Conservation (phyloP, 2,888 invertebrate genomes). For the Lasioglossum leucozonium region DNA sequence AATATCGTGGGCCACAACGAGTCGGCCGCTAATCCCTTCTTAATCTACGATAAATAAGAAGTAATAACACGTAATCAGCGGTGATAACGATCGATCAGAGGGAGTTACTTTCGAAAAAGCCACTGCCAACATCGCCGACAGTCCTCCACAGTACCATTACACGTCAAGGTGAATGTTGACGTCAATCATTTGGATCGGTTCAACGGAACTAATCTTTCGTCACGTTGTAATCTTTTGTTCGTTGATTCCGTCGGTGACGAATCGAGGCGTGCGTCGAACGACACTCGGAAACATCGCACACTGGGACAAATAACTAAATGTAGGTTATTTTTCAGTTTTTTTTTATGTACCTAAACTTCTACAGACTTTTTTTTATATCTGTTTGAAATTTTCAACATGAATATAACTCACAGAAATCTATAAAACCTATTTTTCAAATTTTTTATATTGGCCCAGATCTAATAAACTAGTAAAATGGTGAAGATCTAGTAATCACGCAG, state of each 20-base stretch:
- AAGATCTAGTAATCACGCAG: too few species aligned
- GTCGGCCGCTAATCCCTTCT: neutral
- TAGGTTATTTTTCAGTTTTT: neutral
- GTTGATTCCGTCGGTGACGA: slow-evolving; percentile 21
- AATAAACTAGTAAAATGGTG: too few species aligned
- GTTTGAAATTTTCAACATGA: neutral
- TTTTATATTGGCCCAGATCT: too few species aligned
- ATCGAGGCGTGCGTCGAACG: neutral
- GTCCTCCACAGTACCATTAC: slow-evolving; percentile 31
- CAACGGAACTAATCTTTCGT: slow-evolving; percentile 20
- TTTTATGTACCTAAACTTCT: neutral
- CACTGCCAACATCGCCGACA: slow-evolving; percentile 19
- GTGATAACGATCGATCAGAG: slow-evolving; percentile 30
- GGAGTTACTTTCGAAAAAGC: slow-evolving; percentile 26
- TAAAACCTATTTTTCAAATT: too few species aligned
- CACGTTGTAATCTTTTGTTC: slow-evolving; percentile 44
- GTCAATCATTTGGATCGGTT: slow-evolving; percentile 53
- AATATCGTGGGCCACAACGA: neutral
- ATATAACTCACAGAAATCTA: too few species aligned
- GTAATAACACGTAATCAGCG: slow-evolving; percentile 32
- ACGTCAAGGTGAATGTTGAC: slow-evolving; percentile 63
- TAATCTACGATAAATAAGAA: slow-evolving; percentile 15
- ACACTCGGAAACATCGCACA: neutral
- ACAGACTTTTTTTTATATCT: neutral
- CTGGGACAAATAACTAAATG: neutral